Evolutionary conservation across 2,888 invertebrate genomes (phyloP).

Genomic region (Uloborus plumipes): DNA sequence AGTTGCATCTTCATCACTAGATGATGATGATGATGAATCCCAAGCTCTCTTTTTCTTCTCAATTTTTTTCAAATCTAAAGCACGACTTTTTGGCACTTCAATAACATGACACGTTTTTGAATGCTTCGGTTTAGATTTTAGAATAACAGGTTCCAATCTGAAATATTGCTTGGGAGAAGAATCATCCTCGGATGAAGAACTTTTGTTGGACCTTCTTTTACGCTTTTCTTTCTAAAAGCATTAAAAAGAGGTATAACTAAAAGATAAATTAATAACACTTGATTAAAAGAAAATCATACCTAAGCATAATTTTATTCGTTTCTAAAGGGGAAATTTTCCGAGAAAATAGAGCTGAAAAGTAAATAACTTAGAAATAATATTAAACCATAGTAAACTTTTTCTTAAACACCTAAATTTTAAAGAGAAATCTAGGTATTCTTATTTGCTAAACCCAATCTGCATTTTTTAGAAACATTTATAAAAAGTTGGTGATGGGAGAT

Average conservation of each 20-base stretch:
- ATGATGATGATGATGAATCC: constrained; percentile 34
- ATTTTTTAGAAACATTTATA: too few species aligned
- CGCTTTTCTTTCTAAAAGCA: constrained; percentile 8
- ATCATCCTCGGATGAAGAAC: constrained; percentile 31
- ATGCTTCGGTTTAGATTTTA: constrained; percentile 50
- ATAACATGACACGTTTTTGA: constrained; percentile 23
- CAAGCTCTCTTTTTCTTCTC: constrained; percentile 39
- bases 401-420: too few species aligned
- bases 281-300: too few species aligned
- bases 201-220: constrained; percentile 18
- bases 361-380: too few species aligned
- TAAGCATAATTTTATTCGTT: too few species aligned
- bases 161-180: constrained; percentile 54
- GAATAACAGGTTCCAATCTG: constrained; percentile 48
- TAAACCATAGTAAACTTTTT: too few species aligned
- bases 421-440: too few species aligned
- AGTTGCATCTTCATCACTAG: constrained; percentile 16
- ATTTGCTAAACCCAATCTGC: too few species aligned
- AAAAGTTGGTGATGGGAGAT: too few species aligned
- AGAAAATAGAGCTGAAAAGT: too few species aligned
- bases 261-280: not conserved
- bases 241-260: not conserved
- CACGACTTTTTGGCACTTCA: constrained; percentile 41
- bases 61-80: constrained; percentile 45
- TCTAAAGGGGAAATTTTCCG: too few species aligned